A percentile compares a stretch with the other conserved stretches of the same genome.
Evolutionary conservation across 2,888 invertebrate species (phyloP).

Genomic region (Parelbella ahira): DNA sequence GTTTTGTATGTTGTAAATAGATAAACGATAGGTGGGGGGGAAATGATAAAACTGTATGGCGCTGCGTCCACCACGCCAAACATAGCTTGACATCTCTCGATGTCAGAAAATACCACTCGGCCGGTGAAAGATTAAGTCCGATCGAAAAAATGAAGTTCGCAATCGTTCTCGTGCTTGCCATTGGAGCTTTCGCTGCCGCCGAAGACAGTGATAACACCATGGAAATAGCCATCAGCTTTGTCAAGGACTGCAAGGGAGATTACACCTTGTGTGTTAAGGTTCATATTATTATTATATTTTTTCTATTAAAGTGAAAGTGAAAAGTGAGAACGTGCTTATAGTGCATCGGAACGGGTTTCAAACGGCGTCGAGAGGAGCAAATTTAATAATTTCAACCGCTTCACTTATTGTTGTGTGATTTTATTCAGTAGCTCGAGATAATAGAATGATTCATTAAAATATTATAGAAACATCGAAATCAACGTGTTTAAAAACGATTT

Average conservation of each 20-base stretch:
- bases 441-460: no score
- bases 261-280: constrained; percentile 88
- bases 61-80: constrained; percentile 54
- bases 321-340: constrained; percentile 38
- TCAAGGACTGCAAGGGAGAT: constrained; percentile 86
- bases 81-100: constrained; percentile 67
- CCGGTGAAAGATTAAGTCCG: constrained; percentile 38
- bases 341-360: constrained; percentile 42
- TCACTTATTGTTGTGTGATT: constrained; percentile 12
- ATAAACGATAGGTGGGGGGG: constrained; percentile 56
- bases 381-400: constrained; percentile 36
- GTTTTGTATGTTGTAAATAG: constrained; percentile 45
- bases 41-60: constrained; percentile 72
- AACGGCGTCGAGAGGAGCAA: constrained; percentile 31
- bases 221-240: constrained; percentile 83
- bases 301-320: constrained; percentile 65
- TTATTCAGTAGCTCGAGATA: no score
- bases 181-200: constrained; percentile 61
- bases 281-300: constrained; percentile 49
- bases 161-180: constrained; percentile 53
- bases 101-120: constrained; percentile 57
- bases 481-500: no score
- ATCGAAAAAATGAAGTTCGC: constrained; percentile 60
- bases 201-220: constrained; percentile 79
- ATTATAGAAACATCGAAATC: no score